phyloP scores from a whole-genome alignment of 1,140 invertebrate genomes.

The Battus philenor region DNA sequence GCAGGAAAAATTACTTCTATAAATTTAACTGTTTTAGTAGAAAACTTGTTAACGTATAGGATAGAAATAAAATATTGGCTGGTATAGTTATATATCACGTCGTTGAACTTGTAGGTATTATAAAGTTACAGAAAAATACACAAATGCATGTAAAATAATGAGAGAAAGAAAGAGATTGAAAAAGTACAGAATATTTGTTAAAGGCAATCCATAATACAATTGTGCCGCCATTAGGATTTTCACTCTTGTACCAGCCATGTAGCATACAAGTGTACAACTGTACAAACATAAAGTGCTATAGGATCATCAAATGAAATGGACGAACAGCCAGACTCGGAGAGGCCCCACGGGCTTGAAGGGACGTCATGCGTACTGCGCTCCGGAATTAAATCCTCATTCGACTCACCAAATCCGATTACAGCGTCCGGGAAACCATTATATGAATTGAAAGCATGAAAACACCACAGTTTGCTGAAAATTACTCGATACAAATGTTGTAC shows the following conservation, averaged over 20 bases:
- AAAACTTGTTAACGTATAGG: too few relatives aligned
- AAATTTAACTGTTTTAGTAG: too few relatives aligned
- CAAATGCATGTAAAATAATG: too few relatives aligned
- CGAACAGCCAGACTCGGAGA: constrained; percentile 3
- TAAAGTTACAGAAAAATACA: too few relatives aligned
- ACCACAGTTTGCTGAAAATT: neutral
- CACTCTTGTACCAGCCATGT: neutral
- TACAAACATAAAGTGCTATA: neutral
- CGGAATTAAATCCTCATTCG: constrained; percentile 12
- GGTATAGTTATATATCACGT: too few relatives aligned
- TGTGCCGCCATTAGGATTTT: constrained; percentile 4
- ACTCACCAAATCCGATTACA: constrained; percentile 5
- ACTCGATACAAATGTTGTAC: neutral
- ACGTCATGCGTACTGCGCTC: neutral
- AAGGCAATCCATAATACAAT: too few relatives aligned
- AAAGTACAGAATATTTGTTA: too few relatives aligned
- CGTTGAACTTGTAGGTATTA: too few relatives aligned
- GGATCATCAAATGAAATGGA: constrained; percentile 1
- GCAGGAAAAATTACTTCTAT: too few relatives aligned
- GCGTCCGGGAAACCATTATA: neutral
- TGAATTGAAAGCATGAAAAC: neutral
- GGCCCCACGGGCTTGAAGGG: neutral
- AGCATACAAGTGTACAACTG: neutral
- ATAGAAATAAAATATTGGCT: too few relatives aligned
- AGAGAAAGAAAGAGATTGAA: too few relatives aligned